Evolutionary conservation across 2,113 vertebrate genomes (phyloP), one percentile per base, ranked within the genome.

Genomic region (Halcyon senegalensis): DNA sequence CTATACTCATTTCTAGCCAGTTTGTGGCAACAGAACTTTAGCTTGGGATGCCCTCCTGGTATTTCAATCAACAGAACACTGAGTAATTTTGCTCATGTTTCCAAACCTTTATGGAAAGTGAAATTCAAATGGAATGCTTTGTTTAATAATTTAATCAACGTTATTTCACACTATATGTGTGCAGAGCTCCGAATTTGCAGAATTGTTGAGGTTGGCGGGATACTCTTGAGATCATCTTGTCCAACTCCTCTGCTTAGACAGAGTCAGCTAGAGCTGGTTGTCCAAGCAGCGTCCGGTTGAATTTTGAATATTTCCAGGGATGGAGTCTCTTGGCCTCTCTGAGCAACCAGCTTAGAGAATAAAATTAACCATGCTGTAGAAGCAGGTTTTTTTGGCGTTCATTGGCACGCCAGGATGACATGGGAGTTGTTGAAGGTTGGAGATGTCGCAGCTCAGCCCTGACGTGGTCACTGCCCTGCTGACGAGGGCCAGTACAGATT

Each of bases 401-500:
- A 1, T 3, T 73, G 66, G 35, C 25, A 3, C 41, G 70, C 1
- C 16, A 55, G 77, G 28, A 1, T 84, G 58, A 33, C 0, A 2
- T 53, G 74, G 53, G 48, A 82, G 58, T 2, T 55, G 35, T 14
- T 41, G 68, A 56, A 43, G 70, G 15, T 31, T 8, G 16, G 15
- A 7, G 69, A 12, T 35, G 37, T 23, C 28, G 4, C 5, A 1
- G n/a, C 41, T 23, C 15, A 63, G 31, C 25, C 0, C 30, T 24
- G n/a, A 8, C 0, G 17, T 11, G 20, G 33, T 67, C 39, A 4
- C 9, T 67, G 80, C 33, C 5, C 43, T 33, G 6, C 24, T 2
- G 2, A 4, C 1, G 2, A 5, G 43, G 48, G 25, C 31, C 19
- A 17, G 2, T 7, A 3, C 1, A 3, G 68, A 9, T 41, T 0